Percentiles rank a stretch among this genome's conserved stretches.
Evolutionary conservation across 2,113 vertebrate genomes (phyloP).

Genomic region (Corythornis cristatus): DNA sequence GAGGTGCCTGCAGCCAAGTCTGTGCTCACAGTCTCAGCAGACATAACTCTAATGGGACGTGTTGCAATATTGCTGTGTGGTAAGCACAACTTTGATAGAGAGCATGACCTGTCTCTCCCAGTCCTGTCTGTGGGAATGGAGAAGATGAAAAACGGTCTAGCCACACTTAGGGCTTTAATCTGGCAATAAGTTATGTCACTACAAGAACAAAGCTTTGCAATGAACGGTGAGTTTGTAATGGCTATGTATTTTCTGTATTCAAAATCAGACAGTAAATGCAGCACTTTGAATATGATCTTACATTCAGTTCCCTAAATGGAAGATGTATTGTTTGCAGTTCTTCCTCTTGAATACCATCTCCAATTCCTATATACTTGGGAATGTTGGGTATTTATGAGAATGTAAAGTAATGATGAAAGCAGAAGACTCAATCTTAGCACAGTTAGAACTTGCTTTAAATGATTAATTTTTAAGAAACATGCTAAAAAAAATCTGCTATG

Average conservation of each 20-base stretch:
- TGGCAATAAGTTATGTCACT: conserved; percentile 62
- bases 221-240: conserved; percentile 64
- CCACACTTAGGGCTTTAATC: conserved; percentile 55
- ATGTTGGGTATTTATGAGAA: conserved; percentile 63
- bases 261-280: conserved; percentile 62
- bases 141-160: conserved; percentile 60
- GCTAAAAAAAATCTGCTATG: conserved; percentile 64
- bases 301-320: conserved; percentile 62
- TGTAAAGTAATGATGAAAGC: conserved; percentile 65
- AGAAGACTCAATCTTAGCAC: conserved; percentile 61
- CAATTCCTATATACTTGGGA: conserved; percentile 56
- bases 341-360: conserved; percentile 60
- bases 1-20: conserved; percentile 62
- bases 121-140: conserved; percentile 44
- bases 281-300: conserved; percentile 68
- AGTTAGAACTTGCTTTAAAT: conserved; percentile 72
- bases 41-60: conserved; percentile 36
- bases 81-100: conserved; percentile 61
- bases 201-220: conserved; percentile 64
- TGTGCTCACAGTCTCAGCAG: conserved; percentile 50
- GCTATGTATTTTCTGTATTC: conserved; percentile 68
- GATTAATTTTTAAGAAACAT: conserved; percentile 66
- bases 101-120: conserved; percentile 48
- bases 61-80: conserved; percentile 48
- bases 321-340: conserved; percentile 60